Conservation (phyloP, 2,113 vertebrate genomes). For the Acrocephalus kingi region DNA sequence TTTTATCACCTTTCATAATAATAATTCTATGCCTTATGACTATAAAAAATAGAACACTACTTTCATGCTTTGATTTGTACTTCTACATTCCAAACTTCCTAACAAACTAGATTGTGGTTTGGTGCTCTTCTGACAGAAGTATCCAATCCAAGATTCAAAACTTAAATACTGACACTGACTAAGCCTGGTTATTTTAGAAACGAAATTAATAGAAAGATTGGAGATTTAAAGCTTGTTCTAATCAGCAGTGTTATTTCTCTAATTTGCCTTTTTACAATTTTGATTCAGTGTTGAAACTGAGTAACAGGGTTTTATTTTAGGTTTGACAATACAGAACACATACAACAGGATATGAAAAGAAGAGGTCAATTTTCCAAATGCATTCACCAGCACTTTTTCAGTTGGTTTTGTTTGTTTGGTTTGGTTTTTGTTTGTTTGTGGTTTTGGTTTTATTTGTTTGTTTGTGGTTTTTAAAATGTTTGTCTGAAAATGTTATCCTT, state of each 20-base stretch:
- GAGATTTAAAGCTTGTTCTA: neutral
- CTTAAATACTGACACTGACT: neutral
- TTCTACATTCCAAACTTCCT: neutral
- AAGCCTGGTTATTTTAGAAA: neutral
- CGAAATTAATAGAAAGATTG: neutral
- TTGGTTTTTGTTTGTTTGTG: too few relatives aligned
- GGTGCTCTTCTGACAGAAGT: neutral
- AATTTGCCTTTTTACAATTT: neutral
- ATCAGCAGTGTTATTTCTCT: neutral
- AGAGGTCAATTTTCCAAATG: neutral
- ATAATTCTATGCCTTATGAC: neutral
- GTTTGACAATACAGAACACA: neutral
- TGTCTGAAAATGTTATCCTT: neutral
- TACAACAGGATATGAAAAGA: neutral
- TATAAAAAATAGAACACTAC: neutral
- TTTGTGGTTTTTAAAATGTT: neutral
- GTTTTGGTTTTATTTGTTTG: neutral
- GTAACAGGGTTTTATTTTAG: neutral
- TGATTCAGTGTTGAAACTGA: neutral
- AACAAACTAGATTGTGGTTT: neutral
- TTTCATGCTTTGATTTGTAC: neutral
- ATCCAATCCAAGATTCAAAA: neutral
- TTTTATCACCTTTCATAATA: neutral
- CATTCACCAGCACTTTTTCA: rapidly evolving
- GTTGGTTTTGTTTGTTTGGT: neutral